phyloP scores from a whole-genome alignment of 2,797 vertebrate species.

The Acanthurus leucopareius region DNA sequence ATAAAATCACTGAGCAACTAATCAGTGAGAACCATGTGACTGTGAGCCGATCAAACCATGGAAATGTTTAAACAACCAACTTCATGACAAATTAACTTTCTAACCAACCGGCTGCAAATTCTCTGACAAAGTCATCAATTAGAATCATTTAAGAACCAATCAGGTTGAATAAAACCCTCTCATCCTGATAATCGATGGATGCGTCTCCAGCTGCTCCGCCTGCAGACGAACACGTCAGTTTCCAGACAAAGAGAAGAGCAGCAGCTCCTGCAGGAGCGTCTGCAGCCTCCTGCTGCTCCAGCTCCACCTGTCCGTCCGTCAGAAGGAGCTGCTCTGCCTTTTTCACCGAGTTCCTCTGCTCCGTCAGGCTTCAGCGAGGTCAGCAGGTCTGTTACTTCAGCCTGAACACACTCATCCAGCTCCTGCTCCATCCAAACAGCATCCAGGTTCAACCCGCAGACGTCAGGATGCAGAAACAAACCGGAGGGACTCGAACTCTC shows the following conservation, averaged over 20 bases:
- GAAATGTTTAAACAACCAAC: constrained; percentile 8
- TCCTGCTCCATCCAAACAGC: too few species aligned
- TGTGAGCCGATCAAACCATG: constrained; percentile 18
- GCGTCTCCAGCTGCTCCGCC: neutral
- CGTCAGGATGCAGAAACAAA: too few species aligned
- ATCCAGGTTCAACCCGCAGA: too few species aligned
- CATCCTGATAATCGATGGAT: constrained; percentile 1
- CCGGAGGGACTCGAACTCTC: neutral
- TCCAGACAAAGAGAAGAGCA: neutral
- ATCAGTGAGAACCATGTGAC: constrained; percentile 16
- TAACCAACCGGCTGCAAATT: neutral
- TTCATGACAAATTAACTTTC: constrained; percentile 13
- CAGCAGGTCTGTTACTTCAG: neutral
- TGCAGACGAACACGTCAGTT: neutral
- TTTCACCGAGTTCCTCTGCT: neutral
- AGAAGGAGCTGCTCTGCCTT: neutral
- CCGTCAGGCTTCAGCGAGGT: neutral
- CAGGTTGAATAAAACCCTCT: neutral
- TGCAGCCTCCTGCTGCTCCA: neutral
- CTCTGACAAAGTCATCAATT: neutral
- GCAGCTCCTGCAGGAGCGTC: neutral
- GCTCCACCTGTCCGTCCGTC: neutral
- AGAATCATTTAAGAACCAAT: neutral
- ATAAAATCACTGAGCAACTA: constrained; percentile 16
- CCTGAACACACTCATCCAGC: too few species aligned